Percentiles rank a stretch among this genome's conserved stretches.
Evolutionary conservation across 2,797 vertebrate species (phyloP).

Genomic region (Danio jaintianensis): DNA sequence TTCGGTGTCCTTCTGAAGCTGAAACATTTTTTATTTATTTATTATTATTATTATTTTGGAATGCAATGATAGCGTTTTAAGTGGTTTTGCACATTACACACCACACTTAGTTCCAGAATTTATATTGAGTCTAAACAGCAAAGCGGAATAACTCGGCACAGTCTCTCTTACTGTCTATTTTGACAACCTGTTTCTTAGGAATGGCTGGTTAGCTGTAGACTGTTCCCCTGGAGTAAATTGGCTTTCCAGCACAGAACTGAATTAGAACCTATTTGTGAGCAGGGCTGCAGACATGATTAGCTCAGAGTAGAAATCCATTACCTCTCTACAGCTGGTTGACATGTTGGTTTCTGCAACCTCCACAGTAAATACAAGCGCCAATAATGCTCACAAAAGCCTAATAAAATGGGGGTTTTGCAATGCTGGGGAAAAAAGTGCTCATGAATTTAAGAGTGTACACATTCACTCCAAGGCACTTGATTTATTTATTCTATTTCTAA

Average conservation of each 20-base stretch:
- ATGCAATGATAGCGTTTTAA: too few species aligned
- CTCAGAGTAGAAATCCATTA: conserved; percentile 51
- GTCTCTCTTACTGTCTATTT: conserved; percentile 15
- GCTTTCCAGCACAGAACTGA: conserved; percentile 30
- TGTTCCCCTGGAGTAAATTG: conserved; percentile 29
- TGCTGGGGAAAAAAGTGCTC: background rate
- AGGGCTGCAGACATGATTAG: conserved; percentile 50
- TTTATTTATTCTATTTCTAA: background rate
- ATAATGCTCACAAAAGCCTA: conserved; percentile 27
- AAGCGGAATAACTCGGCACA: background rate
- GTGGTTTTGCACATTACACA: background rate
- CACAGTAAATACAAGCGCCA: conserved; percentile 43
- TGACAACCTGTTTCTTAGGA: conserved; percentile 31
- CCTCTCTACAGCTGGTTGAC: conserved; percentile 47
- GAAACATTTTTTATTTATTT: too few species aligned
- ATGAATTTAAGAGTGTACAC: conserved; percentile 11
- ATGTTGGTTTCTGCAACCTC: conserved; percentile 50
- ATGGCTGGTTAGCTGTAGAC: conserved; percentile 17
- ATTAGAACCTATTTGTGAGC: conserved; percentile 52
- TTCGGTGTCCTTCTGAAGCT: background rate
- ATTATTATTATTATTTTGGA: too few species aligned
- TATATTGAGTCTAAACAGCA: background rate
- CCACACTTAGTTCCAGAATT: background rate
- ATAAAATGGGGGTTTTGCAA: background rate
- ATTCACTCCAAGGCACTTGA: background rate